A percentile compares a stretch with the other conserved stretches of the same genome.
These are phyloP conservation scores for Eptatretus burgeri DNA, from an alignment of 2,113 vertebrate species.

Conservation along the genomic window DNA sequence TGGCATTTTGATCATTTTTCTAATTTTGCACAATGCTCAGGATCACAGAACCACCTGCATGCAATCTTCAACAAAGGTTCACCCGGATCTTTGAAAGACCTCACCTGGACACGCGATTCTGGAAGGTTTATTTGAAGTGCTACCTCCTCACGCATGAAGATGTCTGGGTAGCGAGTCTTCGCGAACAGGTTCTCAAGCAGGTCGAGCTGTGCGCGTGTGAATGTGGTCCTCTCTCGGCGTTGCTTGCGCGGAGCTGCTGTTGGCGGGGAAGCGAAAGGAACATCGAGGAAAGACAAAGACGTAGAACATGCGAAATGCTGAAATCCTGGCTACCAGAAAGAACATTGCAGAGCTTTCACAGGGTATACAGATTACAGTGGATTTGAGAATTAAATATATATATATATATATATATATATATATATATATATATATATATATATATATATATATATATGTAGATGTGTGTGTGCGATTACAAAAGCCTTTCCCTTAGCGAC, in stretches of 20 bases:
- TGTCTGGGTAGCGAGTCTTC: neutral
- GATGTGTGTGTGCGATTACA: no score
- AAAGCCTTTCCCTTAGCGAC: no score
- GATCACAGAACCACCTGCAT: neutral
- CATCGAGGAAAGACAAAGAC: no score
- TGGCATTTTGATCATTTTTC: neutral
- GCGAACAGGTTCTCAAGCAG: slow-evolving; percentile 63
- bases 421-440: no score
- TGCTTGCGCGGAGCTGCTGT: slow-evolving; percentile 68
- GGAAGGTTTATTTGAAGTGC: slow-evolving; percentile 18
- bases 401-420: no score
- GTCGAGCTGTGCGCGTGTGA: slow-evolving; percentile 73
- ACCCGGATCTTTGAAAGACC: slow-evolving; percentile 9
- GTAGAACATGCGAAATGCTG: no score
- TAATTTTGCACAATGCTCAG: neutral
- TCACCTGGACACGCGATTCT: slow-evolving; percentile 67
- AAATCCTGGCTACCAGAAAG: no score
- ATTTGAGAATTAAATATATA: no score
- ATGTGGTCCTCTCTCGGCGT: slow-evolving; percentile 72
- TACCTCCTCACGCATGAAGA: slow-evolving; percentile 7
- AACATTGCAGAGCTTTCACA: no score
- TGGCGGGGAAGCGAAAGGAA: slow-evolving; percentile 15
- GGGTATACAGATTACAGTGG: no score
- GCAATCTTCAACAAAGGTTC: neutral
- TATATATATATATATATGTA: no score